A percentile compares a stretch with the other conserved stretches of the same genome.
Conservation (phyloP, 2,113 vertebrate genomes). For the Thalassoma bifasciatum region DNA sequence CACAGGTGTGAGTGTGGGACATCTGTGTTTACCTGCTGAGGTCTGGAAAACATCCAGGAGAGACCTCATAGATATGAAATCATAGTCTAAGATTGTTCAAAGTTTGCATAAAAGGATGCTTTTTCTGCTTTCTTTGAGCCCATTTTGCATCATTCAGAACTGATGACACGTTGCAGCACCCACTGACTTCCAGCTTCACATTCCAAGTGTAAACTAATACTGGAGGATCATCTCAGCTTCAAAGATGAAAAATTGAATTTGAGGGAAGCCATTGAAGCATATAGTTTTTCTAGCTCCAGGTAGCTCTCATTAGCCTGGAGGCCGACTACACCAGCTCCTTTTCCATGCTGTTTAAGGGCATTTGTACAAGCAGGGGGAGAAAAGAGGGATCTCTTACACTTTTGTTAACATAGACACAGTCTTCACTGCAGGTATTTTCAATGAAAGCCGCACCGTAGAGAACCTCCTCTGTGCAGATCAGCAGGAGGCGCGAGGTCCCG, state of each 20-base stretch:
- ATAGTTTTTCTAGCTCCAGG: conserved; percentile 64
- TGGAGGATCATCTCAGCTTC: conserved; percentile 45
- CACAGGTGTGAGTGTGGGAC: conserved; percentile 39
- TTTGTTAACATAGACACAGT: conserved; percentile 45
- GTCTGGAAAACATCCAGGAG: neutral
- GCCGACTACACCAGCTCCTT: conserved; percentile 28
- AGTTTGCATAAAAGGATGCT: neutral
- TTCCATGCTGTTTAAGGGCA: conserved; percentile 44
- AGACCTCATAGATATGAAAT: neutral
- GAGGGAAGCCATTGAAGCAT: conserved; percentile 49
- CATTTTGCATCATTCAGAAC: neutral
- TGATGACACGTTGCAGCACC: neutral
- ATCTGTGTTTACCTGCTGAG: conserved; percentile 34
- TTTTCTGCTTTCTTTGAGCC: neutral
- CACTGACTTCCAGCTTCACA: conserved; percentile 16
- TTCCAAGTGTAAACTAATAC: conserved; percentile 59
- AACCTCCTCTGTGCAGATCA: conserved; percentile 60
- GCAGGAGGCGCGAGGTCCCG: conserved; percentile 45
- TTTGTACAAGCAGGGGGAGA: conserved; percentile 48
- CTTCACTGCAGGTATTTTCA: conserved; percentile 63
- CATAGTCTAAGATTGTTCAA: neutral
- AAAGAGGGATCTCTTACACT: conserved; percentile 59
- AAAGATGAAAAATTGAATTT: conserved; percentile 59
- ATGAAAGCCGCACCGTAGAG: conserved; percentile 52
- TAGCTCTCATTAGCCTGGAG: conserved; percentile 55